phyloP scores from a whole-genome alignment of 2,888 invertebrate species.

The Aradus depressus region DNA sequence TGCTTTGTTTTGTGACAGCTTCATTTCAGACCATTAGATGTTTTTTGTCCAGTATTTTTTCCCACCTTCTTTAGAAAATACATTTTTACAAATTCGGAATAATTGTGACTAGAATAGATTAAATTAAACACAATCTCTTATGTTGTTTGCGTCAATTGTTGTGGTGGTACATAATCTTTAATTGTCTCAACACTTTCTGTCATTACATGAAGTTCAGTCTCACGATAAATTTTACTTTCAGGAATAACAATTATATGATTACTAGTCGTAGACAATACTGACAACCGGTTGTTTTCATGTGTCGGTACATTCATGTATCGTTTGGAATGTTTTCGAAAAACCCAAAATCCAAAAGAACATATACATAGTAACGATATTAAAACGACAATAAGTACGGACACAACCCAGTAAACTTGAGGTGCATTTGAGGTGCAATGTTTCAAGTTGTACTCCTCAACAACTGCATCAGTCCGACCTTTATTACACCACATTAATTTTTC shows the following conservation, averaged over 20 bases:
- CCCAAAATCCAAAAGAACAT: slow-evolving; percentile 21
- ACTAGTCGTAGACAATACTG: slow-evolving; percentile 21
- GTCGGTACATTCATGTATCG: slow-evolving; percentile 30
- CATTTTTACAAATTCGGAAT: no score
- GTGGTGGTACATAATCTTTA: slow-evolving; percentile 19
- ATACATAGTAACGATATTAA: slow-evolving; percentile 17
- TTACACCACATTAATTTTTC: slow-evolving; percentile 27
- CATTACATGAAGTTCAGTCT: slow-evolving; percentile 76
- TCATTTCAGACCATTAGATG: no score
- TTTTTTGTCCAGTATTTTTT: not conserved
- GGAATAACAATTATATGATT: slow-evolving; percentile 52
- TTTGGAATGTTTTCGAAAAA: slow-evolving; percentile 22
- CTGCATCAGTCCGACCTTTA: slow-evolving; percentile 13
- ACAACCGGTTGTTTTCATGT: slow-evolving; percentile 21
- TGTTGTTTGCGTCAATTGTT: not conserved
- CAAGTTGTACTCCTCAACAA: slow-evolving; percentile 15
- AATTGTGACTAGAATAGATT: no score
- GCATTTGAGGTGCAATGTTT: slow-evolving; percentile 21
- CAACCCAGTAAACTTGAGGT: slow-evolving; percentile 22
- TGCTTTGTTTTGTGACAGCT: no score
- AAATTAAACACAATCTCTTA: no score
- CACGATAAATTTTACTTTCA: slow-evolving; percentile 68
- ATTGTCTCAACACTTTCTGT: slow-evolving; percentile 67
- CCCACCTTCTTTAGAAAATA: no score
- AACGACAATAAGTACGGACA: slow-evolving; percentile 14